Conservation (phyloP, 1,140 invertebrate species). For the Polyergus mexicanus region DNA sequence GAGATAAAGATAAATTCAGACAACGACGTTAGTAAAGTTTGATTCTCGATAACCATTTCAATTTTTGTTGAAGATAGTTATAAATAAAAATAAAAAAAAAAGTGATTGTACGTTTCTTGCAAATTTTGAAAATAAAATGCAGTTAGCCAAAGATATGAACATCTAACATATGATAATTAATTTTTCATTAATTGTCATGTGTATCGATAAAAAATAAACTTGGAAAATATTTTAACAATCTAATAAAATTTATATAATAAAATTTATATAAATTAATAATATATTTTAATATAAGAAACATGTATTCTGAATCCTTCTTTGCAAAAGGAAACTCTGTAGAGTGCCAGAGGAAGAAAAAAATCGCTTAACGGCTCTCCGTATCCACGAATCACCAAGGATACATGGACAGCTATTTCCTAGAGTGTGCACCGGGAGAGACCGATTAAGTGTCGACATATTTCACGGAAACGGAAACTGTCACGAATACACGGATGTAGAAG, state of each 20-base stretch:
- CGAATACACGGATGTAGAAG: slow-evolving; percentile 42
- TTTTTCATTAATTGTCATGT: not conserved
- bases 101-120: not conserved
- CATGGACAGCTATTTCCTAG: slow-evolving; percentile 37
- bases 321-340: not conserved
- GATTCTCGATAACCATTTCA: slow-evolving; percentile 12
- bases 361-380: slow-evolving; percentile 21
- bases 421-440: slow-evolving; percentile 22
- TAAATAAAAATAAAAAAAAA: not conserved
- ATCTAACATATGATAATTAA: not conserved
- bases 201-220: not conserved
- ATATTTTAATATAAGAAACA: not conserved
- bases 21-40: not conserved
- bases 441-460: slow-evolving; percentile 69
- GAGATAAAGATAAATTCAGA: slow-evolving; percentile 3
- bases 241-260: not conserved
- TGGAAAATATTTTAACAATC: not conserved
- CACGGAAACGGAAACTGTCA: slow-evolving; percentile 64
- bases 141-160: not conserved
- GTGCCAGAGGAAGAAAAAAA: slow-evolving; percentile 22
- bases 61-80: not conserved
- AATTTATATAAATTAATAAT: slow-evolving; percentile 1
- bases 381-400: slow-evolving; percentile 46
- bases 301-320: not conserved
- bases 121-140: not conserved